A percentile compares a stretch with the other conserved stretches of the same genome.
phyloP scores from a whole-genome alignment of 1,140 invertebrate species.

The Archegozetes longisetosus region DNA sequence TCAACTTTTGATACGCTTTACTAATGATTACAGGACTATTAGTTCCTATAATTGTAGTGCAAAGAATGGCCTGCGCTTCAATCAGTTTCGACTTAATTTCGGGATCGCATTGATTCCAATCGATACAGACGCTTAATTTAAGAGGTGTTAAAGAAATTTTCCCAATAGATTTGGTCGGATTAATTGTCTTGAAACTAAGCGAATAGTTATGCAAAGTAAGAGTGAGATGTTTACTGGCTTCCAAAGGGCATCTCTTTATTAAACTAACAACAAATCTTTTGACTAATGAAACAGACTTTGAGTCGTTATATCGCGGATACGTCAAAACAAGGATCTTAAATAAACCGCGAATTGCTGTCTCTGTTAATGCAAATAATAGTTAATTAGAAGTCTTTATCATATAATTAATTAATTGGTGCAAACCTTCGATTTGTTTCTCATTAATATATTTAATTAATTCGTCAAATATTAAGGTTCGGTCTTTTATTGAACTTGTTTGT shows the following conservation, averaged over 20 bases:
- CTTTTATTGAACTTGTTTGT: not conserved
- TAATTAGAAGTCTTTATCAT: not conserved
- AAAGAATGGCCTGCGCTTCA: not conserved
- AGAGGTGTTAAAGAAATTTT: not conserved
- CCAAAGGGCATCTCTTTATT: not conserved
- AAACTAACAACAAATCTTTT: not conserved
- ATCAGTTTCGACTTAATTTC: not conserved
- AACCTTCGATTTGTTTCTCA: not conserved
- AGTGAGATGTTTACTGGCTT: not conserved
- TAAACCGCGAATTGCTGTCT: not conserved
- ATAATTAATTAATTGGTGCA: not conserved
- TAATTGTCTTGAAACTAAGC: not conserved
- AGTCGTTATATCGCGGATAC: not conserved
- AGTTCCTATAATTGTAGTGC: not conserved
- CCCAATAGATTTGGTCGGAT: not conserved
- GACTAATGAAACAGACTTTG: not conserved
- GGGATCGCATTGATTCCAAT: not conserved
- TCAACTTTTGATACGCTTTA: not conserved
- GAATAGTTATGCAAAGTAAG: not conserved
- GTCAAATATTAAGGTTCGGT: not conserved
- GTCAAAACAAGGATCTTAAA: not conserved
- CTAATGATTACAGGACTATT: not conserved
- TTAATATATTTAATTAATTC: not conserved
- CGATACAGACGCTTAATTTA: not conserved
- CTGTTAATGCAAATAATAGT: not conserved